Evolutionary conservation across 1,140 invertebrate species (phyloP).

Genomic region (Drosophila bifasciata): DNA sequence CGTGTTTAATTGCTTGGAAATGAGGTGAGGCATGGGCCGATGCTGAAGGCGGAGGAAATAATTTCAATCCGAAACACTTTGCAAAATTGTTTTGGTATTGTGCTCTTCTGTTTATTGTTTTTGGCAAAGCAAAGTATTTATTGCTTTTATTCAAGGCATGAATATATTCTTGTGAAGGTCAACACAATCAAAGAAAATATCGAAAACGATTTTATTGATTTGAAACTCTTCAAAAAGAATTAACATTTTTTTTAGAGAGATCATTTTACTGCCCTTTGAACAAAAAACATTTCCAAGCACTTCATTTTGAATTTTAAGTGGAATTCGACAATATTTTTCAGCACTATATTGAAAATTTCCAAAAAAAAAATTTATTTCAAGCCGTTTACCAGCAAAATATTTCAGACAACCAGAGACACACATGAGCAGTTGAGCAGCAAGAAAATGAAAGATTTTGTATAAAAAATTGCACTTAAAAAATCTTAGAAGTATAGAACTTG

Average conservation of each 20-base stretch:
- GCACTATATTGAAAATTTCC: constrained; percentile 12
- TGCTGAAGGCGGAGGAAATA: constrained; percentile 8
- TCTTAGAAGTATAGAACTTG: too few relatives aligned
- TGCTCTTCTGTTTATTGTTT: constrained; percentile 10
- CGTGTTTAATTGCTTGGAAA: constrained; percentile 66
- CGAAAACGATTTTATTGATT: not conserved
- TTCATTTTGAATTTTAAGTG: not conserved
- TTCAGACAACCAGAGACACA: constrained; percentile 5
- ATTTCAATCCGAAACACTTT: not conserved
- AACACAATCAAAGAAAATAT: not conserved
- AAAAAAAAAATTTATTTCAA: constrained; percentile 15
- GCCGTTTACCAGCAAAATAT: constrained; percentile 2
- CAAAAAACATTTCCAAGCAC: constrained; percentile 1
- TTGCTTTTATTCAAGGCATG: not conserved
- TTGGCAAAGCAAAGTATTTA: constrained; percentile 19
- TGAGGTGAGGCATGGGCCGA: not conserved
- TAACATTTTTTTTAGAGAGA: too few relatives aligned
- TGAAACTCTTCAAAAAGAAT: too few relatives aligned
- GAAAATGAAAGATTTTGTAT: not conserved
- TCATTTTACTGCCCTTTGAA: not conserved
- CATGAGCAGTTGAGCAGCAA: not conserved
- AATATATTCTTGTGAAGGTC: not conserved
- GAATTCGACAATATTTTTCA: not conserved
- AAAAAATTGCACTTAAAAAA: too few relatives aligned
- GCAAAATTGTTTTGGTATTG: constrained; percentile 1